Base-by-base conservation (phyloP, 53 echinoderm and acorn worm species). In the Astropecten irregularis region DNA sequence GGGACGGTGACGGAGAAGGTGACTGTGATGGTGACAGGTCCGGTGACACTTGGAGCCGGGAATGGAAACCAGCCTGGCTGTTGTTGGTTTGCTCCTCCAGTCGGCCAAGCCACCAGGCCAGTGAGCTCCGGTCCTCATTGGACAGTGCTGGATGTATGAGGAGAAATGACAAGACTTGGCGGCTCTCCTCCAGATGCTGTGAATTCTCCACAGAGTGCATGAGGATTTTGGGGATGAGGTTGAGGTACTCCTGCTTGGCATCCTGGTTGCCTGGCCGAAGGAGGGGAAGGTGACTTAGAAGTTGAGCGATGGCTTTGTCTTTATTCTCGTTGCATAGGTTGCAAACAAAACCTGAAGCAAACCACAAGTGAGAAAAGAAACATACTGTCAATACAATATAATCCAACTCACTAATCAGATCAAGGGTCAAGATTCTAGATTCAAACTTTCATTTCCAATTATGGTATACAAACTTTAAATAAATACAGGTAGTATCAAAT, bases 111-210 rank as follows among this genome's bases (percentile, higher is more conserved):
- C 93, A 96, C 69, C 88, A 85, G 35, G 88, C 85, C 21, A 90
- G 71, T 23, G 97, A 94, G 57, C 85, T 69, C 42, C 92, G 93
- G 82, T 96, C 97, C 71, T 96, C 97, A 23, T 88, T 89, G 60
- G 87, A 89, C 69, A 96, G 76, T 23, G 92, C 96, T 2, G 97
- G 97, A 61, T 96, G 97, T 49, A 96, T 96, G 71, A 96, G 86
- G 40, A 93, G 89, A 66, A 91, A 96, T 10, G 97, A 94, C 50
- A 94, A 73, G 32, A 96, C 83, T 62, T 96, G 97, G 32, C 91
- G 87, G 58, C 94, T 90, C 59, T 96, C 97, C 14, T 96, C 94
- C 9, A 89, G 84, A 76, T 92, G 90, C 28, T 85, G 82, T 31
- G 89, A 88, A 35, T 94, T 91, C 76, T 93, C 91, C 56, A 91